Conservation (phyloP, 2,888 invertebrate genomes). For the Phymatocera aterrima region DNA sequence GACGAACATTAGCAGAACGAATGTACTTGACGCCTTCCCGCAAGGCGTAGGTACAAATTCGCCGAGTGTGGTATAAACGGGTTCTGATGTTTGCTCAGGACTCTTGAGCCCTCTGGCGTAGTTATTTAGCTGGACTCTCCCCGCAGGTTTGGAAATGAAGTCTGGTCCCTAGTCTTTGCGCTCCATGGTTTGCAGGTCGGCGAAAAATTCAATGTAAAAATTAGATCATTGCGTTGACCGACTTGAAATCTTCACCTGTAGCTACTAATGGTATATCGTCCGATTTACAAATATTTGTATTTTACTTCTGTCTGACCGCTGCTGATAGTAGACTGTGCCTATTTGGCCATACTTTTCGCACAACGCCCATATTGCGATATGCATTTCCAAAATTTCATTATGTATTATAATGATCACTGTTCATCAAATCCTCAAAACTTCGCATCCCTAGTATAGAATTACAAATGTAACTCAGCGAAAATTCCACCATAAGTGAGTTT, state of each 20-base stretch:
- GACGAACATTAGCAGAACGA: not conserved
- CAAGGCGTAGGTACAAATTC: constrained; percentile 38
- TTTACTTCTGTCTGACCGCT: not conserved
- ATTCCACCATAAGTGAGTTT: not conserved
- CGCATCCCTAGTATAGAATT: not conserved
- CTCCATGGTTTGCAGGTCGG: constrained; percentile 27
- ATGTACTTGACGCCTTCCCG: constrained; percentile 14
- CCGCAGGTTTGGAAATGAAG: constrained; percentile 2
- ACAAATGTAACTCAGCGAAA: constrained; percentile 12
- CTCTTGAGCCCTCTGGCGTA: constrained; percentile 21
- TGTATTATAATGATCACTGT: constrained; percentile 5
- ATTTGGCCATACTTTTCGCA: not conserved
- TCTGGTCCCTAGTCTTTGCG: constrained; percentile 15
- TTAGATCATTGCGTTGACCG: constrained; percentile 43
- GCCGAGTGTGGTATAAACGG: constrained; percentile 20
- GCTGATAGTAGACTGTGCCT: not conserved
- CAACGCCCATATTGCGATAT: not conserved
- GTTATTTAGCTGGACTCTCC: not conserved
- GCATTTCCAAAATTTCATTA: not conserved
- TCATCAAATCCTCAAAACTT: not conserved
- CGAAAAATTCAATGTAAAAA: constrained; percentile 45
- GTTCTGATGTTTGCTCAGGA: constrained; percentile 44
- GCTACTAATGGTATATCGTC: constrained; percentile 44
- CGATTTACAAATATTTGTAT: constrained; percentile 45
- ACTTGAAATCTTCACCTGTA: constrained; percentile 39